Conservation (phyloP, 2,797 vertebrate genomes). For the Malurus leucopterus region DNA sequence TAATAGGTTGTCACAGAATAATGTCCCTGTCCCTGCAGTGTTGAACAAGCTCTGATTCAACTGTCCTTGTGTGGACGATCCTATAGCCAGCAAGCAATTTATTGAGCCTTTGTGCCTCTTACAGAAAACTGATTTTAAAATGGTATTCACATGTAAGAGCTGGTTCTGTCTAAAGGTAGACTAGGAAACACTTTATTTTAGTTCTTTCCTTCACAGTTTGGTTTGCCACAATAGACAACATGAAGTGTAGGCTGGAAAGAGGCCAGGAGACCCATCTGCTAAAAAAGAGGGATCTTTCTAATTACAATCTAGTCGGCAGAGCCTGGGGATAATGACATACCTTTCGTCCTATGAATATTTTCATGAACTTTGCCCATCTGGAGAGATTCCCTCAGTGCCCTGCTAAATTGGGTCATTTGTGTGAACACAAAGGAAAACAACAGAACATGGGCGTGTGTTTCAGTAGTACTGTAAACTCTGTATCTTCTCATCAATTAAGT, state of each 20-base stretch:
- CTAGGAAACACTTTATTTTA: neutral
- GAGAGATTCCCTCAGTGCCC: conserved; percentile 25
- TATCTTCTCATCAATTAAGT: neutral
- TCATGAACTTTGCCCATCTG: conserved; percentile 45
- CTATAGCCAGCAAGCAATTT: neutral
- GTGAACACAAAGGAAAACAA: conserved; percentile 11
- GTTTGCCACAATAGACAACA: neutral
- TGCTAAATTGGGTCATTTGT: conserved; percentile 28
- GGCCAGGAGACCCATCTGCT: conserved; percentile 67
- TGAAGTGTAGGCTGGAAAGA: conserved; percentile 44
- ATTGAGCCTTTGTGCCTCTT: neutral
- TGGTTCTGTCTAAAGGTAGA: neutral
- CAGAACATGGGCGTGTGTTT: neutral
- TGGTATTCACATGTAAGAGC: fast-evolving
- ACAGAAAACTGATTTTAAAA: neutral
- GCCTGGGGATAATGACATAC: conserved; percentile 37
- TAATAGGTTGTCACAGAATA: neutral
- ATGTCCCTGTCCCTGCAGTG: neutral
- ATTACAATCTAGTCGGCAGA: conserved; percentile 39
- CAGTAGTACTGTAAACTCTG: neutral
- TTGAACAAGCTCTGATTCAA: neutral
- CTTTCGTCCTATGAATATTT: conserved; percentile 63
- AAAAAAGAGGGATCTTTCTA: conserved; percentile 44
- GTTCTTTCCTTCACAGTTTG: neutral
- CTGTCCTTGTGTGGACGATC: neutral